Evolutionary conservation across 2,113 vertebrate genomes (phyloP).

Genomic region (Elephantulus edwardii): DNA sequence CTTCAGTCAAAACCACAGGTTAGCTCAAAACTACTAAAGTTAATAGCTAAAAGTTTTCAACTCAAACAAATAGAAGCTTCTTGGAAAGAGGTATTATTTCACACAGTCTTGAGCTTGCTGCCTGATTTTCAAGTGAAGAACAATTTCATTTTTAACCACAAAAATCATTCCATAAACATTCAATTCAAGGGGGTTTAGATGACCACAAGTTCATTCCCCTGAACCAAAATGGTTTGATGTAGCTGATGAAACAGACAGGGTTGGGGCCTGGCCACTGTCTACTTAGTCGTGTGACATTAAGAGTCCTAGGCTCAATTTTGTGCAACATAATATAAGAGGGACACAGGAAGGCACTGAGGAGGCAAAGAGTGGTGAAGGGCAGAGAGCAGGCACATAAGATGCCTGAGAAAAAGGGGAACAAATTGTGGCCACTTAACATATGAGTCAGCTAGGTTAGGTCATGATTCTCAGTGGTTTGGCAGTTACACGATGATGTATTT

Average conservation of each 20-base stretch:
- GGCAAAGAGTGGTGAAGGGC: no score
- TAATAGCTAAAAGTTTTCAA: not conserved
- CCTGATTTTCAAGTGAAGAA: not conserved
- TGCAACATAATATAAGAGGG: not conserved
- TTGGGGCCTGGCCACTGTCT: not conserved
- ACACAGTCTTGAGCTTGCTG: not conserved
- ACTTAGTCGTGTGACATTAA: not conserved
- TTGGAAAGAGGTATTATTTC: not conserved
- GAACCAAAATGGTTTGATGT: not conserved
- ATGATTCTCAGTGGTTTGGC: no score
- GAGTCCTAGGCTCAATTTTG: not conserved
- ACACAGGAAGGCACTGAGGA: not conserved
- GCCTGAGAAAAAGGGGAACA: no score
- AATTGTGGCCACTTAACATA: no score
- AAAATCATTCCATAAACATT: not conserved
- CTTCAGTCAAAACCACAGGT: not conserved
- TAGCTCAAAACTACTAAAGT: slow-evolving; percentile 2
- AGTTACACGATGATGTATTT: no score
- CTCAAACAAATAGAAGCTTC: not conserved
- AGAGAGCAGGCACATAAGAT: no score
- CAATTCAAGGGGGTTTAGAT: not conserved
- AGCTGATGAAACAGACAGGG: not conserved
- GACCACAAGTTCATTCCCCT: not conserved
- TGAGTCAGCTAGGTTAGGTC: no score
- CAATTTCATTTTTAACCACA: not conserved